Base-by-base conservation (phyloP, 2,797 vertebrate genomes). In the Perodicticus potto region DNA sequence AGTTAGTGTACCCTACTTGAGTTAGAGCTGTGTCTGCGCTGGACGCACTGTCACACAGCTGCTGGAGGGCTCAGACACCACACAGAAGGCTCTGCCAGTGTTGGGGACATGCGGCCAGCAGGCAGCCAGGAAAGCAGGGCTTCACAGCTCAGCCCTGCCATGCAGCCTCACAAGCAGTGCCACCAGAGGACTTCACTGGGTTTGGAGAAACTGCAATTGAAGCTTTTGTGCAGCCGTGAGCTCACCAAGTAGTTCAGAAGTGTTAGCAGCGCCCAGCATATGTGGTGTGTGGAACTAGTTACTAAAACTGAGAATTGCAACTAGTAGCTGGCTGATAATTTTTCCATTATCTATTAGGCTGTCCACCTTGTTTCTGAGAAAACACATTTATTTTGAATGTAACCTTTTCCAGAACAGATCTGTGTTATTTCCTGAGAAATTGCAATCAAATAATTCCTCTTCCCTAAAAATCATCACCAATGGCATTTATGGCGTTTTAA, bases 351-450 rank as follows among this genome's bases (percentile, higher is more conserved):
- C 53, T 37, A 61, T 3, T 9, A 92, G 74, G 17, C 4, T 67
- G 2, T 63, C n/a, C 1, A 49, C 7, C 22, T 16, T 91, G 53
- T 40, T 92, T 80, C 85, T 86, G 88, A 95, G 85, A 83, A 96
- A 55, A 91, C 57, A 55, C 9, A 70, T 81, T 87, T 87, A 45
- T 84, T 95, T 78, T 13, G 13, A 89, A 88, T 55, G 77, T 23
- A 25, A 73, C 0, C 45, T 88, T 86, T 73, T 59, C 65, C 49
- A 61, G 17, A 83, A 90, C 14, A 67, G 59, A 19, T 85, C 70
- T 96, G 74, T 19, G 16, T 86, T 86, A 86, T 80, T 92, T 94
- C 70, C 73, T 22, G 23, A 96, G 80, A 94, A 96, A 88, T 12
- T 1, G 23, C 87, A 88, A 87, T 89, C 9, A 78, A 86, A 32